phyloP scores from a whole-genome alignment of 2,888 invertebrate species.

The Xylophagus ater region DNA sequence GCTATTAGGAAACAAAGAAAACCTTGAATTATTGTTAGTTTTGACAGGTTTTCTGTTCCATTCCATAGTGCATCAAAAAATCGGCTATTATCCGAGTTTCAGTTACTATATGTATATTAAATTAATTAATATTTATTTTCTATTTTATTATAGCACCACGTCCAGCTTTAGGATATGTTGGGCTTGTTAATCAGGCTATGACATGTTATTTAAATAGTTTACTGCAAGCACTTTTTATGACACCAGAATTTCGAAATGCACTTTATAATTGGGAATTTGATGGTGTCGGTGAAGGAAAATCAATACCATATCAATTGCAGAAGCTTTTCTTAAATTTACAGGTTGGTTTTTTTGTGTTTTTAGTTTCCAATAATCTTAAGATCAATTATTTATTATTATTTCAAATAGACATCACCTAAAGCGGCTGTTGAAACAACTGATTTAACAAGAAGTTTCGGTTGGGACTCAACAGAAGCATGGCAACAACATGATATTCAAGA shows the following conservation, averaged over 20 bases:
- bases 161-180: constrained; percentile 47
- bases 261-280: constrained; percentile 75
- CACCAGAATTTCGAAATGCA: constrained; percentile 83
- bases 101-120: no score
- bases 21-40: no score
- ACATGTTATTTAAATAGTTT: constrained; percentile 85
- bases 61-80: not conserved
- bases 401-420: constrained; percentile 57
- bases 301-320: constrained; percentile 78
- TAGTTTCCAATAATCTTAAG: not conserved
- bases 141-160: constrained; percentile 14
- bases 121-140: not conserved
- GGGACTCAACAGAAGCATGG: constrained; percentile 83
- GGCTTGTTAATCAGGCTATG: constrained; percentile 83
- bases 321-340: constrained; percentile 74
- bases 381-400: not conserved
- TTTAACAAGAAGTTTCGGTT: constrained; percentile 77
- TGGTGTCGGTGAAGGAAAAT: constrained; percentile 55
- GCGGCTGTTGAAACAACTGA: constrained; percentile 77
- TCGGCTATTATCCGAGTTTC: not conserved
- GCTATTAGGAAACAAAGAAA: no score
- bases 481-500: constrained; percentile 90
- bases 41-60: not conserved
- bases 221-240: constrained; percentile 80
- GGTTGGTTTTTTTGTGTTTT: constrained; percentile 25